A percentile compares a stretch with the other conserved stretches of the same genome.
Evolutionary conservation across 2,888 invertebrate species (phyloP).

Genomic region (Volucella zonaria): DNA sequence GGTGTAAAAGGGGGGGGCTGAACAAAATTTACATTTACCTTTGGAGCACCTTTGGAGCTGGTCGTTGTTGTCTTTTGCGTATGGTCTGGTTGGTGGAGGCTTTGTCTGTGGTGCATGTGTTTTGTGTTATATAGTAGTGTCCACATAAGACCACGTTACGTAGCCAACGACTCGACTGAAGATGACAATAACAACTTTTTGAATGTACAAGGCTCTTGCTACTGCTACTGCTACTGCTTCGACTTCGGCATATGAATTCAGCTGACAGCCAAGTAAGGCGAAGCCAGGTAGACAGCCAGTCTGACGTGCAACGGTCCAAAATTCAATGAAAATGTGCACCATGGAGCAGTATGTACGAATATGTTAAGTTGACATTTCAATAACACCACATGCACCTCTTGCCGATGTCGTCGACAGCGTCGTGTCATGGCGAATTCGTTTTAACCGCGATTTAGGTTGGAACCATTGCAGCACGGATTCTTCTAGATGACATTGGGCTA

Average conservation of each 20-base stretch:
- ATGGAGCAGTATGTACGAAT: slow-evolving; percentile 15
- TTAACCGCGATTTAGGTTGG: slow-evolving; percentile 40
- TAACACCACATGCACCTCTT: slow-evolving; percentile 36
- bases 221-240: slow-evolving; percentile 7
- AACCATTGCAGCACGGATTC: background rate
- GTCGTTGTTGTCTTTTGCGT: background rate
- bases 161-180: slow-evolving; percentile 40
- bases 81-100: slow-evolving; percentile 7
- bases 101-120: slow-evolving; percentile 42
- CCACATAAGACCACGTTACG: slow-evolving; percentile 48
- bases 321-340: slow-evolving; percentile 69
- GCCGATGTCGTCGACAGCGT: background rate
- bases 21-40: slow-evolving; percentile 64
- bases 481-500: too few relatives aligned
- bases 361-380: too few relatives aligned
- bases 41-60: slow-evolving; percentile 2
- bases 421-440: too few relatives aligned
- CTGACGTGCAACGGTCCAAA: slow-evolving; percentile 71
- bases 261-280: slow-evolving; percentile 50
- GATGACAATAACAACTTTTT: slow-evolving; percentile 65
- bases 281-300: slow-evolving; percentile 64
- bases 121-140: slow-evolving; percentile 51
- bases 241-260: background rate
- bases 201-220: background rate
- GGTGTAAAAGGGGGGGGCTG: background rate